These are phyloP conservation scores for Falco rusticolus DNA, from an alignment of 2,797 vertebrate species.

Conservation along the genomic window DNA sequence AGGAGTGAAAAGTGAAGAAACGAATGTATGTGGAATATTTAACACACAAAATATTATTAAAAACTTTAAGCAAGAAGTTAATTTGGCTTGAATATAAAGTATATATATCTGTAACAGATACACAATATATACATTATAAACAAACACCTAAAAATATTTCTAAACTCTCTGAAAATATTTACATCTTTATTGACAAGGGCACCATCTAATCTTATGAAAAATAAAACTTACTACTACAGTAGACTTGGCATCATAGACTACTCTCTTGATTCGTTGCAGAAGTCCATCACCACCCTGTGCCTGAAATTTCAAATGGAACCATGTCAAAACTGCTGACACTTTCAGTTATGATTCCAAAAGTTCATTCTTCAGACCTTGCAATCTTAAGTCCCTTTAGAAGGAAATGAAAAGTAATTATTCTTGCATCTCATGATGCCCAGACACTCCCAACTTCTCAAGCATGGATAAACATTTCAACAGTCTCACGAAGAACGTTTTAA, in stretches of 20 bases:
- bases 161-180: background rate
- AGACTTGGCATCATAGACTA: slow-evolving; percentile 91
- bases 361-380: slow-evolving; percentile 43
- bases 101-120: background rate
- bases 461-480: background rate
- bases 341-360: slow-evolving; percentile 52
- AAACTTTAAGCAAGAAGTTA: background rate
- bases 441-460: slow-evolving; percentile 24
- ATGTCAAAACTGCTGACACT: slow-evolving; percentile 56
- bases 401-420: slow-evolving; percentile 53
- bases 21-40: background rate
- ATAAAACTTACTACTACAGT: slow-evolving; percentile 88
- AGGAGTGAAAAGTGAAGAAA: background rate
- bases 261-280: slow-evolving; percentile 91
- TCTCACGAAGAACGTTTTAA: background rate
- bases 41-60: background rate
- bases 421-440: background rate
- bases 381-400: slow-evolving; percentile 52
- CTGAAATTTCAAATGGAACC: slow-evolving; percentile 79
- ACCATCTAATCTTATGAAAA: background rate
- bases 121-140: background rate
- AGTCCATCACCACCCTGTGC: slow-evolving; percentile 93
- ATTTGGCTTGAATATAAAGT: background rate
- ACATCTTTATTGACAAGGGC: background rate
- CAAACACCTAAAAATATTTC: background rate